phyloP scores from a whole-genome alignment of 2,888 invertebrate species.

The Aleiodes leptofemur region DNA sequence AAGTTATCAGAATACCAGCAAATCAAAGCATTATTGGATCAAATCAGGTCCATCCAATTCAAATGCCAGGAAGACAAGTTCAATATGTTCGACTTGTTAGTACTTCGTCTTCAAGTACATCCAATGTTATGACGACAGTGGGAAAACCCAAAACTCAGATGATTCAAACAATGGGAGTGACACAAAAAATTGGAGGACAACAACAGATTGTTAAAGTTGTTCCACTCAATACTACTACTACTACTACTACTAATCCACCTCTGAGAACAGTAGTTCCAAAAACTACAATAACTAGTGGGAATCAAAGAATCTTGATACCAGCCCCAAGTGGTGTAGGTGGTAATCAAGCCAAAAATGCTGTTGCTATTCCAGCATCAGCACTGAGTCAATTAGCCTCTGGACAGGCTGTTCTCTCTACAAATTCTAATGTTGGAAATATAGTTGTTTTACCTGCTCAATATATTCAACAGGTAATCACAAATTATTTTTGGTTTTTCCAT shows the following conservation, averaged over 20 bases:
- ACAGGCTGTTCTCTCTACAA: conserved; percentile 71
- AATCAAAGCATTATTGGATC: conserved; percentile 74
- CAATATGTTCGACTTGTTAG: conserved; percentile 85
- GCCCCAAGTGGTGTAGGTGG: conserved; percentile 68
- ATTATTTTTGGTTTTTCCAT: neutral
- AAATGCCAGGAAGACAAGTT: conserved; percentile 84
- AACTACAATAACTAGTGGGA: conserved; percentile 64
- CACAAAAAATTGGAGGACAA: conserved; percentile 69
- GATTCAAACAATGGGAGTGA: conserved; percentile 69
- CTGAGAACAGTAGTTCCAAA: conserved; percentile 74
- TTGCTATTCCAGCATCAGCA: conserved; percentile 74
- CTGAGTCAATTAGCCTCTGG: conserved; percentile 73
- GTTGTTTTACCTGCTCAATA: conserved; percentile 80
- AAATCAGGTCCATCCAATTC: conserved; percentile 83
- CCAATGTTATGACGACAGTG: conserved; percentile 69
- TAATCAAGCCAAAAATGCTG: conserved; percentile 66
- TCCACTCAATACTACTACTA: conserved; percentile 68
- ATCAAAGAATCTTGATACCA: conserved; percentile 74
- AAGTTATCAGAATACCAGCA: conserved; percentile 76
- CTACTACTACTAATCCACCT: conserved; percentile 65
- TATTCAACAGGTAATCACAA: conserved; percentile 72
- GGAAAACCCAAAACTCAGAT: conserved; percentile 70
- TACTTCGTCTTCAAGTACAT: conserved; percentile 74
- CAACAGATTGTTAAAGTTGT: conserved; percentile 73
- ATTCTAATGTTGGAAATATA: conserved; percentile 75